Evolutionary conservation across 2,113 vertebrate genomes (phyloP).

Genomic region (Actinemys pallida): DNA sequence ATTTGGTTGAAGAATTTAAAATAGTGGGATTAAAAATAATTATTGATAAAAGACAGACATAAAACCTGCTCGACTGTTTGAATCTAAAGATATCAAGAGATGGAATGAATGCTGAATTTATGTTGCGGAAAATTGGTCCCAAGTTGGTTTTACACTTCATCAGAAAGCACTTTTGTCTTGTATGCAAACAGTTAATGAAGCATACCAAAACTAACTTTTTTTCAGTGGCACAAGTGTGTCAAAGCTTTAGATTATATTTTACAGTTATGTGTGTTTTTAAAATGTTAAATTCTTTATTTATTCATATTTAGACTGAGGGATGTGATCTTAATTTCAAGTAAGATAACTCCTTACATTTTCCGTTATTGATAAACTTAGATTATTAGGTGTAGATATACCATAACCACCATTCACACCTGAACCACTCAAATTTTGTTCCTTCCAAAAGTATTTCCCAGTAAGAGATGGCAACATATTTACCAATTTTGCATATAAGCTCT

Average conservation of each 20-base stretch:
- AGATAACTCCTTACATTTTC: slow-evolving; percentile 17
- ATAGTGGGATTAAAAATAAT: slow-evolving; percentile 73
- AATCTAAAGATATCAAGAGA: slow-evolving; percentile 77
- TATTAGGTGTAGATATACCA: slow-evolving; percentile 9
- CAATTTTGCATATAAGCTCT: slow-evolving; percentile 34
- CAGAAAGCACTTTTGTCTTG: slow-evolving; percentile 85
- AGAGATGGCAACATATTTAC: slow-evolving; percentile 28
- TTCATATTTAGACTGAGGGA: slow-evolving; percentile 20
- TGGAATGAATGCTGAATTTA: slow-evolving; percentile 83
- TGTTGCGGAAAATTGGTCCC: slow-evolving; percentile 90
- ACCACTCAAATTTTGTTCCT: slow-evolving; percentile 52
- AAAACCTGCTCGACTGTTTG: slow-evolving; percentile 70
- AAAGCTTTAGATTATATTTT: slow-evolving; percentile 59
- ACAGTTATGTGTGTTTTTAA: slow-evolving; percentile 52
- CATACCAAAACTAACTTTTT: slow-evolving; percentile 78
- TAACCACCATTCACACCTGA: neutral
- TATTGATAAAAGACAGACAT: slow-evolving; percentile 67
- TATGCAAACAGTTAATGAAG: slow-evolving; percentile 88
- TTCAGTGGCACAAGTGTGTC: slow-evolving; percentile 63
- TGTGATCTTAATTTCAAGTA: slow-evolving; percentile 21
- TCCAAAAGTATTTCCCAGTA: slow-evolving; percentile 31
- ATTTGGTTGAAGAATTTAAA: slow-evolving; percentile 63
- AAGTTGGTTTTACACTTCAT: slow-evolving; percentile 87
- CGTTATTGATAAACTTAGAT: neutral
- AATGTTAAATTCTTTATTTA: slow-evolving; percentile 20